Evolutionary conservation across 2,888 invertebrate species (phyloP).

Genomic region (Hyalella azteca): DNA sequence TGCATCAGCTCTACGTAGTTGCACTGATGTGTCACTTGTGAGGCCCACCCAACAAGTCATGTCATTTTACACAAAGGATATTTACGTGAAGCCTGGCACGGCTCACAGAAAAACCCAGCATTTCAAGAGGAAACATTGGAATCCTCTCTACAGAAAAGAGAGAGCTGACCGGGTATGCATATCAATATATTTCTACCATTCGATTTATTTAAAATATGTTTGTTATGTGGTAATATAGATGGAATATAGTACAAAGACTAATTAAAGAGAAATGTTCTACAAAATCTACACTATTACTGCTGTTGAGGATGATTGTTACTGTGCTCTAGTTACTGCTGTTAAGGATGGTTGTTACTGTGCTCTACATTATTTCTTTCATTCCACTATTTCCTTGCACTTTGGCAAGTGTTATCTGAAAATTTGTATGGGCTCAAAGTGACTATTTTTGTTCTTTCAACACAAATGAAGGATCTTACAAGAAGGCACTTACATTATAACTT

Average conservation of each 20-base stretch:
- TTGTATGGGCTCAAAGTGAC: no score
- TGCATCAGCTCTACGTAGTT: background rate
- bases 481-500: no score
- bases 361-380: background rate
- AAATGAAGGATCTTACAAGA: no score
- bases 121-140: constrained; percentile 29
- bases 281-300: no score
- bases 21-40: background rate
- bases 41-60: background rate
- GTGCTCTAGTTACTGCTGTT: no score
- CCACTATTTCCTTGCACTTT: background rate
- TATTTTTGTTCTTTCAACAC: background rate
- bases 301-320: no score
- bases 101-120: background rate
- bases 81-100: constrained; percentile 10
- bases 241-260: no score
- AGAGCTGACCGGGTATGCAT: constrained; percentile 9
- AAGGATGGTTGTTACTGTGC: background rate
- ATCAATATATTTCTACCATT: background rate
- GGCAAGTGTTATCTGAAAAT: background rate
- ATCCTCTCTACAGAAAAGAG: constrained; percentile 12
- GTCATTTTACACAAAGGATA: background rate
- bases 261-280: no score
- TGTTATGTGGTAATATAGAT: no score
- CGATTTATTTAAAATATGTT: no score